A percentile compares a stretch with the other conserved stretches of the same genome.
Conservation (phyloP, 2,113 vertebrate species). For the Larimichthys polyactis region DNA sequence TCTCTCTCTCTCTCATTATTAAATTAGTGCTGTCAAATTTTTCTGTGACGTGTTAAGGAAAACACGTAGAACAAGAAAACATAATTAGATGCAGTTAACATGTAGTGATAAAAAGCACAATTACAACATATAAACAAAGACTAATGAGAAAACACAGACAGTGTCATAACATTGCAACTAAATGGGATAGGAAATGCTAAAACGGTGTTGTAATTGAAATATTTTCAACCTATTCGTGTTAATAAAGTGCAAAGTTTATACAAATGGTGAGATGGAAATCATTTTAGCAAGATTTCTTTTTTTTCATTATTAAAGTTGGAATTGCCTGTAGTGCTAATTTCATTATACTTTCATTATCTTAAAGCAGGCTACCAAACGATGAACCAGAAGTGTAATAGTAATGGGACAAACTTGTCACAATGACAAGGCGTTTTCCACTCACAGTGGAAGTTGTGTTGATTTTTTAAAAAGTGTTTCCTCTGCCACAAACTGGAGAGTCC, state of each 20-base stretch:
- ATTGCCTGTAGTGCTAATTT: not conserved
- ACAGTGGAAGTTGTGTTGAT: not conserved
- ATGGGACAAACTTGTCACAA: not conserved
- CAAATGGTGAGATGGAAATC: not conserved
- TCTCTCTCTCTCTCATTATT: not conserved
- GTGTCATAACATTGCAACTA: not conserved
- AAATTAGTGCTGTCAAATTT: not conserved
- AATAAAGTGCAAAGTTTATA: not conserved
- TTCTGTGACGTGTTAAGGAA: not conserved
- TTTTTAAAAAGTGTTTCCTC: not conserved
- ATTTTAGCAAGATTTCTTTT: not conserved
- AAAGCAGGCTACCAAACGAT: not conserved
- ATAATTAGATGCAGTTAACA: not conserved
- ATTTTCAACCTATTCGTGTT: not conserved
- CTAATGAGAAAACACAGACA: not conserved
- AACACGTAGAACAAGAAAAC: not conserved
- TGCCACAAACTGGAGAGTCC: not conserved
- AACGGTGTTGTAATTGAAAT: not conserved
- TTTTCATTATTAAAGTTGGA: not conserved
- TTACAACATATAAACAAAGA: not conserved
- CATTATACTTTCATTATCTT: not conserved
- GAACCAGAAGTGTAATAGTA: not conserved
- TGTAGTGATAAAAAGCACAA: not conserved
- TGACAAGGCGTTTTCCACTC: not conserved
- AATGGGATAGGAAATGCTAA: not conserved